These are phyloP conservation scores for Copidosoma aretas DNA, from an alignment of 2,888 invertebrate species.

Conservation along the genomic window DNA sequence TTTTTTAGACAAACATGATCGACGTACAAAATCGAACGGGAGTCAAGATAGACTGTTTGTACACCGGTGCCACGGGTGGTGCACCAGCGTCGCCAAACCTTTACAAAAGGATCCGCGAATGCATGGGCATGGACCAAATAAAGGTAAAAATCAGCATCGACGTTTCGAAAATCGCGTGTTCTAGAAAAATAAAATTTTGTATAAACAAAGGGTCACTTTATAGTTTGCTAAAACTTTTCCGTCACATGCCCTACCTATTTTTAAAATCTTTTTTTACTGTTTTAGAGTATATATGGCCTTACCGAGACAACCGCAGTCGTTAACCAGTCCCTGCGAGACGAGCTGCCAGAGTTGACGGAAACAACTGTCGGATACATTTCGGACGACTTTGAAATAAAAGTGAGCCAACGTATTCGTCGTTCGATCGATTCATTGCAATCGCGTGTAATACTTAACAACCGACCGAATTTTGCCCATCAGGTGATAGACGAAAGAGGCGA, in stretches of 20 bases:
- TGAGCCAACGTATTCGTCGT: slow-evolving; percentile 43
- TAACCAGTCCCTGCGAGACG: slow-evolving; percentile 66
- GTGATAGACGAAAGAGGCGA: slow-evolving; percentile 71
- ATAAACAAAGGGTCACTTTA: too few relatives aligned
- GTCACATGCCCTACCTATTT: too few relatives aligned
- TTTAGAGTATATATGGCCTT: slow-evolving; percentile 68
- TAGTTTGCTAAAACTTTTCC: too few relatives aligned
- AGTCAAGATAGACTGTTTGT: slow-evolving; percentile 63
- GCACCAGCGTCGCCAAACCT: slow-evolving; percentile 73
- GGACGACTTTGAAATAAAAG: slow-evolving; percentile 70
- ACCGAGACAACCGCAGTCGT: slow-evolving; percentile 67
- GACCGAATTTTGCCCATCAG: slow-evolving; percentile 54
- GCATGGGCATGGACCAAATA: slow-evolving; percentile 63
- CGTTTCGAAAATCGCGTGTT: too few relatives aligned
- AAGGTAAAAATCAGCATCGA: slow-evolving; percentile 59
- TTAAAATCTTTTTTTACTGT: slow-evolving; percentile 17
- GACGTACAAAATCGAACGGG: slow-evolving; percentile 63
- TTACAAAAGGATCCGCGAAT: slow-evolving; percentile 64
- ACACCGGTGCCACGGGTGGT: slow-evolving; percentile 74
- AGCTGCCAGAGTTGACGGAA: slow-evolving; percentile 60
- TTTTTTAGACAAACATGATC: slow-evolving; percentile 71
- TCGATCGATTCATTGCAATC: too few relatives aligned
- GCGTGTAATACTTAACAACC: not conserved
- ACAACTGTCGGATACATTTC: slow-evolving; percentile 66
- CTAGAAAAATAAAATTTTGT: too few relatives aligned